Evolutionary conservation across 2,888 invertebrate species (phyloP).

Genomic region (Lepidocyrtoides sp.): DNA sequence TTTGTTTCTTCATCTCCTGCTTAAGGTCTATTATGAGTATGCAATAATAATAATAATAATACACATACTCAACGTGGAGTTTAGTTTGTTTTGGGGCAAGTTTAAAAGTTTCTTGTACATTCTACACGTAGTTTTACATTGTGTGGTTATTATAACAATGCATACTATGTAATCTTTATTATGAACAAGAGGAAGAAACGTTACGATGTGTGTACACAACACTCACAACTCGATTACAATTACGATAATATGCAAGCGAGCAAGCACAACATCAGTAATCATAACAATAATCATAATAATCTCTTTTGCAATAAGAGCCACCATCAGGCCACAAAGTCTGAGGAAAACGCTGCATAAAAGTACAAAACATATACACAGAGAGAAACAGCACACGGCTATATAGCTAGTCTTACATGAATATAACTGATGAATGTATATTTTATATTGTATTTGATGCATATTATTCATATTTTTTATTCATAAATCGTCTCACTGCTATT

Average conservation of each 20-base stretch:
- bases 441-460: neutral
- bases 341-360: no score
- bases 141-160: neutral
- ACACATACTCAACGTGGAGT: neutral
- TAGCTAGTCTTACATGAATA: neutral
- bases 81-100: neutral
- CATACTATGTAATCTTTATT: neutral
- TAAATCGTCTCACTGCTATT: slow-evolving; percentile 23
- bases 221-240: slow-evolving; percentile 75
- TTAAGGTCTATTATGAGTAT: slow-evolving; percentile 45
- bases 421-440: neutral
- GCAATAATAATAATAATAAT: neutral
- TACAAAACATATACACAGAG: neutral
- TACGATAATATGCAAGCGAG: slow-evolving; percentile 72
- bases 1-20: slow-evolving; percentile 8
- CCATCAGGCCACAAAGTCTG: slow-evolving; percentile 24
- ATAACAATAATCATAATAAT: slow-evolving; percentile 75
- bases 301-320: slow-evolving; percentile 67
- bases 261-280: slow-evolving; percentile 66
- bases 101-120: no score
- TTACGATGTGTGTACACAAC: slow-evolving; percentile 69
- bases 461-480: slow-evolving; percentile 43
- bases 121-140: no score
- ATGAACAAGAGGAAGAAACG: slow-evolving; percentile 7
- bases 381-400: neutral